phyloP scores from a whole-genome alignment of 1,140 invertebrate species.

The Zaprionus tsacasi region DNA sequence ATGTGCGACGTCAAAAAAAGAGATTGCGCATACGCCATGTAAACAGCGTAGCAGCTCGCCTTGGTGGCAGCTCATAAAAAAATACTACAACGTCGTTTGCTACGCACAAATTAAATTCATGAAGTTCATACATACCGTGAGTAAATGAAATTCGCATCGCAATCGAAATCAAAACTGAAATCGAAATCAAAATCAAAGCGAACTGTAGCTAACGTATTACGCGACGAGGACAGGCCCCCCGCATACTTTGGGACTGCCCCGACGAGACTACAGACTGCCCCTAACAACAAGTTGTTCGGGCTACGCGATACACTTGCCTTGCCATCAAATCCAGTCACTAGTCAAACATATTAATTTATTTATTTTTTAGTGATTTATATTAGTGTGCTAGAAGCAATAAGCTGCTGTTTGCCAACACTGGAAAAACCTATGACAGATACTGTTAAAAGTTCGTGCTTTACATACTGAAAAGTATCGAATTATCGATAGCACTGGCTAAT shows the following conservation, averaged over 20 bases:
- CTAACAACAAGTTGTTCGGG: slow-evolving; percentile 2
- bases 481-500: background rate
- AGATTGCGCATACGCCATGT: slow-evolving; percentile 55
- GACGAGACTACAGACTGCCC: slow-evolving; percentile 9
- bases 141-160: slow-evolving; percentile 23
- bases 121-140: slow-evolving; percentile 39
- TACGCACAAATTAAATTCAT: slow-evolving; percentile 51
- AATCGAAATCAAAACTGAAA: slow-evolving; percentile 11
- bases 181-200: slow-evolving; percentile 27
- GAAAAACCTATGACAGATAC: no score
- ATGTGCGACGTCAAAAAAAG: slow-evolving; percentile 39
- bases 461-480: background rate
- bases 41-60: slow-evolving; percentile 36
- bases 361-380: no score
- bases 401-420: no score
- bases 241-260: slow-evolving; percentile 9
- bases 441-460: no score
- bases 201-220: slow-evolving; percentile 51
- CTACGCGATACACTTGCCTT: background rate
- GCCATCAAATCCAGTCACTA: background rate
- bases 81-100: slow-evolving; percentile 21
- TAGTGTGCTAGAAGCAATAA: background rate
- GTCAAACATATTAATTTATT: background rate
- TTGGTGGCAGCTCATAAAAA: slow-evolving; percentile 28
- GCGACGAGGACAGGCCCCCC: slow-evolving; percentile 42